Percentiles rank a stretch among this genome's conserved stretches.
Conservation (phyloP, 2,113 vertebrate species). For the Reinhardtius hippoglossoides region DNA sequence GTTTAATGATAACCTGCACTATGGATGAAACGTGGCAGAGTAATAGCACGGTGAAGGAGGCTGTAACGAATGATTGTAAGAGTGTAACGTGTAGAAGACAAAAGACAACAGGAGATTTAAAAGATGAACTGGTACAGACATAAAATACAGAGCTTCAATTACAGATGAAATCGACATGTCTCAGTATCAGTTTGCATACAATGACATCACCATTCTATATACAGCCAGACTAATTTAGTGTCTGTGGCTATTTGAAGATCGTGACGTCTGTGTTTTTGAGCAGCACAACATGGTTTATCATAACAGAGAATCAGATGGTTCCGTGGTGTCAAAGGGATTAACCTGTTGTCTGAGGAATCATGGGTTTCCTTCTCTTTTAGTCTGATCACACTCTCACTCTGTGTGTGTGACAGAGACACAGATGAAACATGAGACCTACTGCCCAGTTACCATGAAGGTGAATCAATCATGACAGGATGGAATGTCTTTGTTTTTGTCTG, state of each 20-base stretch:
- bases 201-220: not conserved
- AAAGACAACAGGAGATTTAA: too few relatives aligned
- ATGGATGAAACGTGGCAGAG: too few relatives aligned
- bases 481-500: not conserved
- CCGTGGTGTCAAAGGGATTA: not conserved
- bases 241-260: not conserved
- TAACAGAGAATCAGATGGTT: not conserved
- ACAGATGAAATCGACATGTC: not conserved
- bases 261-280: too few relatives aligned
- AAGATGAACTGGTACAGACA: too few relatives aligned
- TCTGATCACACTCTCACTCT: not conserved
- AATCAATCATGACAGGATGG: constrained; percentile 44
- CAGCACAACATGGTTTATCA: not conserved
- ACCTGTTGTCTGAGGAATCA: not conserved
- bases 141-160: not conserved
- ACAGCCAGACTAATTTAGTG: not conserved
- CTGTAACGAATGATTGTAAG: too few relatives aligned
- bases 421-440: constrained; percentile 22
- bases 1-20: too few relatives aligned
- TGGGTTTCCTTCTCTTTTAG: not conserved
- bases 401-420: not conserved
- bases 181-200: not conserved
- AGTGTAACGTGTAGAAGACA: too few relatives aligned
- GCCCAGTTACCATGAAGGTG: constrained; percentile 5
- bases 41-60: too few relatives aligned